These are phyloP conservation scores for Caenorhabditis sp. DNA, from an alignment of 2,888 invertebrate species.

Conservation along the genomic window DNA sequence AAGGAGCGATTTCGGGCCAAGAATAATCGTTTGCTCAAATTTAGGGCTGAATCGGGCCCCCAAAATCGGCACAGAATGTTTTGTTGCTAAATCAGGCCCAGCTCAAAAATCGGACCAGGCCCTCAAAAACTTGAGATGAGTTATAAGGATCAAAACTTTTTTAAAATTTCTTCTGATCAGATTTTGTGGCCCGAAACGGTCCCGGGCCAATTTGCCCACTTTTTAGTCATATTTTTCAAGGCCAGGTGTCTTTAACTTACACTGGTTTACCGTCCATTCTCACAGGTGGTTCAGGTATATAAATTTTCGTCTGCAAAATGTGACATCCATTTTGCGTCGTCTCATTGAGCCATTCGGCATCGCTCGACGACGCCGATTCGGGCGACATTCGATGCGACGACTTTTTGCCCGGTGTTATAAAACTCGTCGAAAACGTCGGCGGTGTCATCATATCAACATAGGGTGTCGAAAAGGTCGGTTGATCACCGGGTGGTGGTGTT, in stretches of 20 bases:
- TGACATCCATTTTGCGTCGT: not conserved
- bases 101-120: too few species aligned
- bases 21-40: too few species aligned
- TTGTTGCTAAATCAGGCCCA: too few species aligned
- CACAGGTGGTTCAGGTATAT: conserved; percentile 42
- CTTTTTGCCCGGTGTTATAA: conserved; percentile 23
- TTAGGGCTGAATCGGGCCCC: too few species aligned
- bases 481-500: not conserved
- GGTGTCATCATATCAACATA: not conserved
- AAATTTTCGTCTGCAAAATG: conserved; percentile 37
- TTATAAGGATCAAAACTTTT: too few species aligned
- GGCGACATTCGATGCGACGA: not conserved
- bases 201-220: too few species aligned
- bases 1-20: too few species aligned
- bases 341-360: conserved; percentile 14
- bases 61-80: too few species aligned
- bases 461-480: not conserved
- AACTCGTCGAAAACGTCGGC: not conserved
- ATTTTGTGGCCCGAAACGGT: too few species aligned
- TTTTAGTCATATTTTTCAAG: not conserved
- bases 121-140: too few species aligned
- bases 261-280: conserved; percentile 20
- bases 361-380: not conserved
- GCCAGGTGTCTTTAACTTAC: conserved; percentile 9
- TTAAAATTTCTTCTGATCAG: too few species aligned